Evolutionary conservation across 35 echinoderm and acorn worm genomes (phyloP).

Genomic region (Anneissia japonica): DNA sequence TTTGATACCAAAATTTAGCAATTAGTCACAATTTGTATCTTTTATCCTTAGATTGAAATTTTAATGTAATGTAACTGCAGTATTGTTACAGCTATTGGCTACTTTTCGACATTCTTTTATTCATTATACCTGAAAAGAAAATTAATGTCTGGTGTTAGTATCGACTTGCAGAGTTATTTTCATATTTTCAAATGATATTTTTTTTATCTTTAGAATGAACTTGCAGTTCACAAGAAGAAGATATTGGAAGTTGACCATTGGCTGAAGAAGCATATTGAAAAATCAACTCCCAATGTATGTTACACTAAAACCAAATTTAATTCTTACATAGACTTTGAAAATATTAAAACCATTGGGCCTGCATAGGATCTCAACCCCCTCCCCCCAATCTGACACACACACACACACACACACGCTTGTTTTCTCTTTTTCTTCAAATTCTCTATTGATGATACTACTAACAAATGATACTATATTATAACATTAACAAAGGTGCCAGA

Average conservation of each 20-base stretch:
- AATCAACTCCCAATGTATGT: not conserved
- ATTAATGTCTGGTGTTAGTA: not conserved
- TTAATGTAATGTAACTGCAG: not conserved
- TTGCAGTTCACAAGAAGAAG: conserved; percentile 98
- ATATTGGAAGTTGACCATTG: conserved; percentile 79
- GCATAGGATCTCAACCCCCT: too few species aligned
- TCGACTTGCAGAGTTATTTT: not conserved
- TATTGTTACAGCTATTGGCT: not conserved
- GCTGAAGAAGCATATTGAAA: conserved; percentile 53
- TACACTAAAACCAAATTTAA: too few species aligned
- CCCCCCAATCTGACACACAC: too few species aligned
- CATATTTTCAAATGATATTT: not conserved
- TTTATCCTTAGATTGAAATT: not conserved
- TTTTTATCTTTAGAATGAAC: conserved; percentile 42
- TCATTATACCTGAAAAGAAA: not conserved
- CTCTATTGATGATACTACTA: too few species aligned
- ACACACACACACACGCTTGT: too few species aligned
- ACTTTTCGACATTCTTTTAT: not conserved
- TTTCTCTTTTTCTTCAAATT: too few species aligned
- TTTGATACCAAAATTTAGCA: too few species aligned
- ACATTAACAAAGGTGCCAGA: too few species aligned
- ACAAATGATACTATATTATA: too few species aligned
- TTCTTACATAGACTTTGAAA: too few species aligned
- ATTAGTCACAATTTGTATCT: too few species aligned
- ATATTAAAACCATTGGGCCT: too few species aligned